Evolutionary conservation across 2,888 invertebrate species (phyloP).

Genomic region (Autographa gamma): DNA sequence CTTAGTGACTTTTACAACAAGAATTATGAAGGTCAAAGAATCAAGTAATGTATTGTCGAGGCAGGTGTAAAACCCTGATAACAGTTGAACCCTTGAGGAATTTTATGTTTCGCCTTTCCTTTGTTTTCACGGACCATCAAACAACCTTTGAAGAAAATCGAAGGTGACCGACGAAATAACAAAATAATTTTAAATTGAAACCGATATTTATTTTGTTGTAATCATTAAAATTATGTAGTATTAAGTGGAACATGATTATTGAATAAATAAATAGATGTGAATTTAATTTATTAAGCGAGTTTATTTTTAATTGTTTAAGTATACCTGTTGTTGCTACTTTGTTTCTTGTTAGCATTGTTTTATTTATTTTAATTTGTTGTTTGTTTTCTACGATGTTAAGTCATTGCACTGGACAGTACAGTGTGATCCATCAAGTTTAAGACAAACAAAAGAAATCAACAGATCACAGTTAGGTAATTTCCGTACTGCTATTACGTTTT

Average conservation of each 20-base stretch:
- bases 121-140: slow-evolving; percentile 59
- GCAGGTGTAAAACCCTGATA: slow-evolving; percentile 57
- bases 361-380: too few relatives aligned
- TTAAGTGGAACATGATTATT: too few relatives aligned
- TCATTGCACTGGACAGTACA: too few relatives aligned
- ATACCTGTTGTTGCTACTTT: too few relatives aligned
- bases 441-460: too few relatives aligned
- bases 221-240: background rate
- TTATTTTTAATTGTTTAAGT: too few relatives aligned
- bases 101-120: slow-evolving; percentile 52
- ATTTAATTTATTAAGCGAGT: too few relatives aligned
- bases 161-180: slow-evolving; percentile 44
- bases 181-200: slow-evolving; percentile 20
- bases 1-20: slow-evolving; percentile 47
- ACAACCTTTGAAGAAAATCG: slow-evolving; percentile 51
- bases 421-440: too few relatives aligned
- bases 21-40: slow-evolving; percentile 49
- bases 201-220: background rate
- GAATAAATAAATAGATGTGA: too few relatives aligned
- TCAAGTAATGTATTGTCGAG: slow-evolving; percentile 44
- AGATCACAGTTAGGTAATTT: too few relatives aligned
- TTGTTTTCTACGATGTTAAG: too few relatives aligned
- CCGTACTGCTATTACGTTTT: background rate
- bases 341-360: too few relatives aligned
- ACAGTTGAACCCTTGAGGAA: slow-evolving; percentile 51